phyloP scores from a whole-genome alignment of 1,140 invertebrate genomes.

The Zaprionus lachaisei region DNA sequence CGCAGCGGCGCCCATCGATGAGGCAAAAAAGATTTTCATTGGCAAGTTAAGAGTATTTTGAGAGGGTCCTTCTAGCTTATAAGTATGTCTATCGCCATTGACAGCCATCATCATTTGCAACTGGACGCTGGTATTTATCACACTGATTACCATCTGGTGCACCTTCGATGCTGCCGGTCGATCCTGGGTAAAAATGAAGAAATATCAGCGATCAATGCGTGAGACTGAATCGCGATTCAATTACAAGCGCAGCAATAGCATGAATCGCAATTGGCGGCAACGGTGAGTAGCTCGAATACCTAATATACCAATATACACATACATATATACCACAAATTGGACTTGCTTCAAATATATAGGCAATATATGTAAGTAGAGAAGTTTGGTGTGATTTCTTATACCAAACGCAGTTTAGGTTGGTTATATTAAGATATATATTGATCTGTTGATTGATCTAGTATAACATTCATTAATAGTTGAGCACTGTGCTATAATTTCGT shows the following conservation, averaged over 20 bases:
- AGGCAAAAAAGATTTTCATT: constrained; percentile 90
- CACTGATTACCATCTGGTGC: constrained; percentile 93
- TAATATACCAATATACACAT: neutral
- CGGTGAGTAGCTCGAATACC: constrained; percentile 86
- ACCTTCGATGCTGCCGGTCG: constrained; percentile 94
- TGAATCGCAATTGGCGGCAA: constrained; percentile 94
- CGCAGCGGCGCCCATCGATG: constrained; percentile 88
- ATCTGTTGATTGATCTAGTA: too few species aligned
- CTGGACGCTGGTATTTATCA: constrained; percentile 90
- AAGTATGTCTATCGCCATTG: neutral
- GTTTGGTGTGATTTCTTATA: too few species aligned
- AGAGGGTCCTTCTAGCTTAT: too few species aligned
- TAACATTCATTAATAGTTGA: too few species aligned
- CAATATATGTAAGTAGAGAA: too few species aligned
- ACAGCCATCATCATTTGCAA: constrained; percentile 93
- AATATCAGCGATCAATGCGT: constrained; percentile 93
- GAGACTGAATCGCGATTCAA: constrained; percentile 90
- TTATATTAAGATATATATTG: too few species aligned
- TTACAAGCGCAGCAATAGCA: constrained; percentile 91
- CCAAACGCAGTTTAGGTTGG: too few species aligned
- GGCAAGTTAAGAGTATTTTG: constrained; percentile 86
- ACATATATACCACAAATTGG: too few species aligned
- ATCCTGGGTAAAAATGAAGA: constrained; percentile 97
- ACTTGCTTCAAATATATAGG: too few species aligned
- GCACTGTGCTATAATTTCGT: too few species aligned